phyloP scores from a whole-genome alignment of 1,140 invertebrate genomes.

The Lepeophtheirus salmonis region DNA sequence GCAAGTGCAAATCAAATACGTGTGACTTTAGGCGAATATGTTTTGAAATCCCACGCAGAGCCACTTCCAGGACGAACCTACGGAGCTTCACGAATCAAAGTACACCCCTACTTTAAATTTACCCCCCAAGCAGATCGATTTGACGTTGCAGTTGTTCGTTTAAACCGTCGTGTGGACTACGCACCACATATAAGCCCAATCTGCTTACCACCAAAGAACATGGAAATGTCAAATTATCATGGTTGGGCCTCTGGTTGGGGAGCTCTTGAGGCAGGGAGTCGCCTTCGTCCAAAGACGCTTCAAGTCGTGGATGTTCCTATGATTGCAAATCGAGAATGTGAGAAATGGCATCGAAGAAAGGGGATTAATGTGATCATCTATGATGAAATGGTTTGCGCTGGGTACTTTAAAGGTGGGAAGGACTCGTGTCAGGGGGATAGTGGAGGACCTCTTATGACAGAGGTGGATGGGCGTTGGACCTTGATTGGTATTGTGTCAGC shows the following conservation, averaged over 20 bases:
- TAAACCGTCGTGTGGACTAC: slow-evolving; percentile 65
- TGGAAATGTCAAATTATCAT: slow-evolving; percentile 69
- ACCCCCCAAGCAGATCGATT: slow-evolving; percentile 58
- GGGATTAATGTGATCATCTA: slow-evolving; percentile 79
- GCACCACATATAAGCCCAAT: slow-evolving; percentile 83
- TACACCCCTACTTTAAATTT: slow-evolving; percentile 86
- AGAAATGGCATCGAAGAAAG: slow-evolving; percentile 40
- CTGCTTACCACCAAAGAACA: slow-evolving; percentile 70
- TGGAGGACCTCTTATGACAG: slow-evolving; percentile 70
- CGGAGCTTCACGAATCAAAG: slow-evolving; percentile 63
- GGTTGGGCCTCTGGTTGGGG: slow-evolving; percentile 88
- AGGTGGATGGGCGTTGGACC: slow-evolving; percentile 58
- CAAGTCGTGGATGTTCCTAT: slow-evolving; percentile 82
- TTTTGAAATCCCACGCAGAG: slow-evolving; percentile 76
- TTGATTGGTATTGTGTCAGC: slow-evolving; percentile 77
- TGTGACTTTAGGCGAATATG: slow-evolving; percentile 77
- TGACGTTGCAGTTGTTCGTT: slow-evolving; percentile 69
- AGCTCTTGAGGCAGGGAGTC: slow-evolving; percentile 64
- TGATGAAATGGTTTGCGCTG: slow-evolving; percentile 91
- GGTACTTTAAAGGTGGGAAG: slow-evolving; percentile 70
- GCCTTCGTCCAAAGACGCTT: slow-evolving; percentile 65
- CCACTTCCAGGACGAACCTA: slow-evolving; percentile 72
- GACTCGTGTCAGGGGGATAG: slow-evolving; percentile 44
- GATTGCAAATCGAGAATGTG: slow-evolving; percentile 65
- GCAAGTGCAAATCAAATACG: slow-evolving; percentile 28